Conservation (phyloP, 2,888 invertebrate genomes). For the Meganola albula region DNA sequence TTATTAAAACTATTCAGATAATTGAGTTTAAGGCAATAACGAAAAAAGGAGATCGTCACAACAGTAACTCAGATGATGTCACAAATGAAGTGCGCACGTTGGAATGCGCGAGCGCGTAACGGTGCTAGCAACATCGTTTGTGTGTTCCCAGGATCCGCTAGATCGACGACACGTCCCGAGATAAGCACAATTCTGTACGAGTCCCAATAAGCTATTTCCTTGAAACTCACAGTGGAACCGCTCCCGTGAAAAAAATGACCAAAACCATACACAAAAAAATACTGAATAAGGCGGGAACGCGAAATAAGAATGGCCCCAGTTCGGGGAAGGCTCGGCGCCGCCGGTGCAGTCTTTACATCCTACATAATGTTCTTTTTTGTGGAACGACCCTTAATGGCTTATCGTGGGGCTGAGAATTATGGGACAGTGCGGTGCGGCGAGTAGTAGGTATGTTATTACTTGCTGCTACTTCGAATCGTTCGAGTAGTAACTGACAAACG, state of each 20-base stretch:
- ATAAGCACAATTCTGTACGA: conserved; percentile 66
- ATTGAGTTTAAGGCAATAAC: no score
- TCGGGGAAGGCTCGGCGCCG: conserved; percentile 75
- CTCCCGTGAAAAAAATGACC: conserved; percentile 64
- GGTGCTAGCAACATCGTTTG: conserved; percentile 42
- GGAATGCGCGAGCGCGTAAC: conserved; percentile 40
- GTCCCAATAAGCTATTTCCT: conserved; percentile 76
- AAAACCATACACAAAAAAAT: conserved; percentile 58
- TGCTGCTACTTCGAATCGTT: conserved; percentile 15
- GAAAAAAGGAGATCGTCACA: conserved; percentile 39
- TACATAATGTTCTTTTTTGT: conserved; percentile 73
- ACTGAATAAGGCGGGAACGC: conserved; percentile 74
- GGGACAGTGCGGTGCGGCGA: conserved; percentile 37
- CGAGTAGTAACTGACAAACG: conserved; percentile 40
- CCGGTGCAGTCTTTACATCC: conserved; percentile 71
- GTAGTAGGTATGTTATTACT: conserved; percentile 26
- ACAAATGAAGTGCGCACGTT: conserved; percentile 29
- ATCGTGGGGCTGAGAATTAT: conserved; percentile 59
- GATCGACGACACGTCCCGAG: conserved; percentile 61
- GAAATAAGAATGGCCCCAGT: conserved; percentile 73
- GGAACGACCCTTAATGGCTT: conserved; percentile 65
- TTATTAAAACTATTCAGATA: no score
- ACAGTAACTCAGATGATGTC: conserved; percentile 39
- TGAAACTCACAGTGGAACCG: conserved; percentile 70
- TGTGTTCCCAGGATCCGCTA: conserved; percentile 54